phyloP scores from a whole-genome alignment of 2,797 vertebrate species.

The Steatocranus sp. region DNA sequence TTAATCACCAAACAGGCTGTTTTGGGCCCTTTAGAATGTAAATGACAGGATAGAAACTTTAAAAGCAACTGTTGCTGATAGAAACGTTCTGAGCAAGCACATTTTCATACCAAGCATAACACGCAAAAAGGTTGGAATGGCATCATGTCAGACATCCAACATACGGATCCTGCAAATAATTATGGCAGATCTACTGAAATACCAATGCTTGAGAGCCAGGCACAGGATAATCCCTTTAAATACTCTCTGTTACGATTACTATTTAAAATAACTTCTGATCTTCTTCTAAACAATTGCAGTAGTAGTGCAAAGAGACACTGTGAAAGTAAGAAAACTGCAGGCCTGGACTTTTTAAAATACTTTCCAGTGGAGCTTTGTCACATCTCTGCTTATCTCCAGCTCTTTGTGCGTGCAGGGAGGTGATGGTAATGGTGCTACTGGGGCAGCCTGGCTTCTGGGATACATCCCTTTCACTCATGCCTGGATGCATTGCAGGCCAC shows the following conservation, averaged over 20 bases:
- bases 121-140: neutral
- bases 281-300: slow-evolving; percentile 38
- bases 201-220: slow-evolving; percentile 20
- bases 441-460: slow-evolving; percentile 41
- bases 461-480: slow-evolving; percentile 39
- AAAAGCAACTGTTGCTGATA: slow-evolving; percentile 1
- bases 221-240: slow-evolving; percentile 34
- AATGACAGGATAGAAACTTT: neutral
- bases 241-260: slow-evolving; percentile 44
- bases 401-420: neutral
- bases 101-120: neutral
- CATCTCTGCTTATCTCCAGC: slow-evolving; percentile 57
- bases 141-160: slow-evolving; percentile 4
- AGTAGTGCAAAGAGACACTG: slow-evolving; percentile 12
- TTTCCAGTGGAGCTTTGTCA: slow-evolving; percentile 30
- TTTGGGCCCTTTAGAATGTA: neutral
- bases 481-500: slow-evolving; percentile 41
- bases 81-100: neutral
- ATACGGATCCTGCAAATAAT: slow-evolving; percentile 6
- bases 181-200: neutral
- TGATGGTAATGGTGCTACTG: slow-evolving; percentile 14
- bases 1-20: slow-evolving; percentile 11
- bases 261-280: slow-evolving; percentile 29
- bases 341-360: slow-evolving; percentile 54
- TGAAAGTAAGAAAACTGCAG: slow-evolving; percentile 3